A percentile compares a stretch with the other conserved stretches of the same genome.
Conservation (phyloP, 1,140 invertebrate genomes). For the Drosophila elegans region DNA sequence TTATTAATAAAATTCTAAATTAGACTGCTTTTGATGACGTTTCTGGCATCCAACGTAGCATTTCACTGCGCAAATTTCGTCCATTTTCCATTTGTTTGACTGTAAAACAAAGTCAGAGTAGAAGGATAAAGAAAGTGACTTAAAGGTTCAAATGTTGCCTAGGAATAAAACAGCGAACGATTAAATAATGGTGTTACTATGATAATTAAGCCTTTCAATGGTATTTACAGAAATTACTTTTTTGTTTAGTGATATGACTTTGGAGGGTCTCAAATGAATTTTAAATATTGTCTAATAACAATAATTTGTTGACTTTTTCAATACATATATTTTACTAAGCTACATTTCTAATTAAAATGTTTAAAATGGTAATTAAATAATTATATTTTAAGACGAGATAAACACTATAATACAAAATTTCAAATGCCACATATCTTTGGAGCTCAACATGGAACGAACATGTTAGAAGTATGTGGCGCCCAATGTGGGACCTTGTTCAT, state of each 20-base stretch:
- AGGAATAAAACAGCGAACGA: not conserved
- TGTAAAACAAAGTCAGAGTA: conserved; percentile 26
- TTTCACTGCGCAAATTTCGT: conserved; percentile 84
- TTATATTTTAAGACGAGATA: not conserved
- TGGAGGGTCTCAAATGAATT: not conserved
- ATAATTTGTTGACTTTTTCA: not conserved
- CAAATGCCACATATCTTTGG: not conserved
- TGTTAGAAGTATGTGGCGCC: not conserved
- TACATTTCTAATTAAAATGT: not conserved
- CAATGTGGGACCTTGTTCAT: conserved; percentile 1
- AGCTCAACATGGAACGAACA: not conserved
- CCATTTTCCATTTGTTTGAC: conserved; percentile 84
- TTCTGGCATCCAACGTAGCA: conserved; percentile 85
- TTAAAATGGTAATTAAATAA: not conserved
- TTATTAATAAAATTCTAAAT: conserved; percentile 82
- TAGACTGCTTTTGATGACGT: conserved; percentile 85
- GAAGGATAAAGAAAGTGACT: not conserved
- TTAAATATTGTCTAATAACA: not conserved
- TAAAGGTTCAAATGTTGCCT: conserved; percentile 11
- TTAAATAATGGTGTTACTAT: not conserved
- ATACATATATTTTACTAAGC: not conserved
- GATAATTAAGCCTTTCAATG: not conserved
- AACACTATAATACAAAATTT: not conserved
- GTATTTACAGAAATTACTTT: not conserved
- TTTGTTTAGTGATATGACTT: not conserved